Evolutionary conservation across 2,888 invertebrate genomes (phyloP), one percentile per base, ranked within the genome.

Genomic region (Eilema depressum): DNA sequence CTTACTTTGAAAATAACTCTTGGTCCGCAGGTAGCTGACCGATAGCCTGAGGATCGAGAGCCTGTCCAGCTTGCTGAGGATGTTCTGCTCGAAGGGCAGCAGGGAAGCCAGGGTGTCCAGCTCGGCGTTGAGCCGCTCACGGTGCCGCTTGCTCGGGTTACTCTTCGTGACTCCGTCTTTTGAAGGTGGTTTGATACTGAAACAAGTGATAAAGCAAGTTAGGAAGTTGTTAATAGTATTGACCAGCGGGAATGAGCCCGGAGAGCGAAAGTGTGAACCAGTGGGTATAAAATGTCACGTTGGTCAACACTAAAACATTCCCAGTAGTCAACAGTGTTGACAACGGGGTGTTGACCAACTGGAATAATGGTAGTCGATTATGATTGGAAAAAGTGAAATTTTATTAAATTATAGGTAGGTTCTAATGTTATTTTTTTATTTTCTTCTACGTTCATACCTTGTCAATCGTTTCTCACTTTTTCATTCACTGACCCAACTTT

Each of bases 1-100:
- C 69, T 96, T 95, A 99, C 99, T 99, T 98, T 99, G 99, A 96
- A 99, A 99, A 96, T 99, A 99, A 96, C 99, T 99, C 96, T 99
- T 99, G 89, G 99, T 99, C 87, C 99, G 97, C 85, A 99, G 97
- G 94, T 99, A 99, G 96, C 99, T 99, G 95, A 99, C 99, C 70
- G 99, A 99, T 79, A 99, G 97, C 89, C 99, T 97, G 85, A 99
- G 96, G 88, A 99, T 99, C 91, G 99, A 99, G 82, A 99, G 97
- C 87, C 99, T 97, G 96, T 99, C 99, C 91, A 99, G 96, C 95
- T 99, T 99, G 93, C 99, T 98, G 85, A 99, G 97, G 91, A 99
- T 99, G 93, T 99, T 99, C 96, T 99, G 99, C 94, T 99, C 99
- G 96, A 99, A 99, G 84, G 99, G 99, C 85, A 99, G 96, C 85